Percentiles rank a stretch among this genome's conserved stretches.
Conservation (phyloP, 2,113 vertebrate species). For the Pseudorasbora parva region DNA sequence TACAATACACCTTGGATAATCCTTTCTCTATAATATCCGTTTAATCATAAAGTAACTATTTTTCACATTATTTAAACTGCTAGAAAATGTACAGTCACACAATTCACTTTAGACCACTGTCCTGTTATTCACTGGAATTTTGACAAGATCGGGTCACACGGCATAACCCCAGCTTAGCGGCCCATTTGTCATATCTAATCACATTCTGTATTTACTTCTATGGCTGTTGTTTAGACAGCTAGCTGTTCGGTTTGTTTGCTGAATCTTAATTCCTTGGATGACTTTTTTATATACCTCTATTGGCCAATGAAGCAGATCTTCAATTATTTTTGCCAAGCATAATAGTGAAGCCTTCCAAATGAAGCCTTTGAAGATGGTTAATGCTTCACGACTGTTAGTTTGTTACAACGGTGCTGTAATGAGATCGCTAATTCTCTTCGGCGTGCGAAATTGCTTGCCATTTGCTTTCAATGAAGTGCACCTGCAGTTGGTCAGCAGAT, state of each 20-base stretch:
- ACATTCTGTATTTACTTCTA: slow-evolving; percentile 13
- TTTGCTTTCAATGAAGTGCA: not conserved
- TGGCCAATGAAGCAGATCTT: slow-evolving; percentile 13
- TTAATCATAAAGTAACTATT: not conserved
- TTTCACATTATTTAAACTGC: not conserved
- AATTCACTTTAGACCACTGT: not conserved
- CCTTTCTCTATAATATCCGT: too few species aligned
- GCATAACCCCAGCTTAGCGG: slow-evolving; percentile 7
- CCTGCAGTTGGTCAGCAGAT: slow-evolving; percentile 17
- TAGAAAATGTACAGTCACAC: not conserved
- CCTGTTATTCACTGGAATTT: slow-evolving; percentile 24
- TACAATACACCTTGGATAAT: not conserved
- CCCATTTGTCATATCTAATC: slow-evolving; percentile 36
- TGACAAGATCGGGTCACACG: not conserved
- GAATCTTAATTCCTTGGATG: not conserved
- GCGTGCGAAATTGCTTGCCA: not conserved
- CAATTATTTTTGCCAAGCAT: slow-evolving; percentile 35
- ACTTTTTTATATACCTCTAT: not conserved
- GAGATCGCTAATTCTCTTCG: slow-evolving; percentile 30
- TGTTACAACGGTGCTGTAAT: slow-evolving; percentile 12
- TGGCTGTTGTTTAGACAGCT: slow-evolving; percentile 16
- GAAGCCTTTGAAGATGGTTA: slow-evolving; percentile 30
- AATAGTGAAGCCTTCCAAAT: slow-evolving; percentile 29
- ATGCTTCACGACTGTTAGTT: slow-evolving; percentile 21
- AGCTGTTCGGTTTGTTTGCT: not conserved